Conservation (phyloP, 2,113 vertebrate species). For the Neomonachus schauinslandi region DNA sequence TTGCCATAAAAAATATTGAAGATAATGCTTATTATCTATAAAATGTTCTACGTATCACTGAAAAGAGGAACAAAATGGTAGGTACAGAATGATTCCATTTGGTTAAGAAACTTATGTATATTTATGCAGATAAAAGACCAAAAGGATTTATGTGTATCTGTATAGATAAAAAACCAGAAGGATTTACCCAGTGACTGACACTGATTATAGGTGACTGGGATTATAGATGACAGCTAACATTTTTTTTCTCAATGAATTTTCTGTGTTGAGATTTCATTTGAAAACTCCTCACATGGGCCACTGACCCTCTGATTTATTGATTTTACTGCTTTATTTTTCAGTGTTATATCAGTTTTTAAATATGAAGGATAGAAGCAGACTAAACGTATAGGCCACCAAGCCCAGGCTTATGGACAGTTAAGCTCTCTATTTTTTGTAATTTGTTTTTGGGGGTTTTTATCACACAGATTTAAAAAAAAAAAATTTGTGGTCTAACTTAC, state of each 20-base stretch:
- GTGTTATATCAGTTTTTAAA: conserved; percentile 12
- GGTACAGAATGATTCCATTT: conserved; percentile 8
- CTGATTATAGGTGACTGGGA: background rate
- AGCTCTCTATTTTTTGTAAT: conserved; percentile 28
- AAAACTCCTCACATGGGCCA: background rate
- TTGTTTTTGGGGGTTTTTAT: background rate
- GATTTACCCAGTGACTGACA: conserved; percentile 33
- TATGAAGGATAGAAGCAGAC: background rate
- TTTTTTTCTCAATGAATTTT: conserved; percentile 22
- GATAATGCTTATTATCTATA: background rate
- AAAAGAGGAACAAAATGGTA: conserved; percentile 26
- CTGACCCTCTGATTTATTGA: conserved; percentile 8
- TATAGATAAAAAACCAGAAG: background rate
- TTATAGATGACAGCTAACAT: conserved; percentile 23
- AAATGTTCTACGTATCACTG: background rate
- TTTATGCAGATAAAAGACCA: background rate
- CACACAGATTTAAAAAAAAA: background rate
- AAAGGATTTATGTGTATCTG: background rate
- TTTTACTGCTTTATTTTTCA: conserved; percentile 15
- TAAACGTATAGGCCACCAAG: conserved; percentile 2
- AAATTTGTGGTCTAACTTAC: background rate
- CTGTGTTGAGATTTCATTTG: conserved; percentile 50
- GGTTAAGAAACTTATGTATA: background rate
- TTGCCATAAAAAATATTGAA: background rate
- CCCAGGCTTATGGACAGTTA: background rate